Evolutionary conservation across 2,113 vertebrate species (phyloP).

Genomic region (Perca flavescens): DNA sequence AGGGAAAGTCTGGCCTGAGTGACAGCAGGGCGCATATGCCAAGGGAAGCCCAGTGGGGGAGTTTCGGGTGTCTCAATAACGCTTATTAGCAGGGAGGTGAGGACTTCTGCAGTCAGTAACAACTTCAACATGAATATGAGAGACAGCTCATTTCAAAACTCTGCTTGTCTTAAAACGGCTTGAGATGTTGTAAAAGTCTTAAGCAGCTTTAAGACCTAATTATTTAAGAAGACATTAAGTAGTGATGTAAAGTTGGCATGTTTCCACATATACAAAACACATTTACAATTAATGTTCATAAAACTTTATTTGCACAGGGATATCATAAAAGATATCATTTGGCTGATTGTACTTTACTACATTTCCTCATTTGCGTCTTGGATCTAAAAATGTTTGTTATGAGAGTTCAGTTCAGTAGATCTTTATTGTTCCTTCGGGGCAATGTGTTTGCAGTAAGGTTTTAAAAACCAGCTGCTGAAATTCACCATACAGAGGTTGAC

Average conservation of each 20-base stretch:
- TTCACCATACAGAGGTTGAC: constrained; percentile 16
- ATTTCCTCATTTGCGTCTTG: constrained; percentile 19
- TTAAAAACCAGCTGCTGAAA: constrained; percentile 36
- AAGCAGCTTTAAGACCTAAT: constrained; percentile 11
- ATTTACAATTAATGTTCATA: constrained; percentile 2
- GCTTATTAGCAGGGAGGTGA: constrained; percentile 75
- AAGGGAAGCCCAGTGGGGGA: constrained; percentile 70
- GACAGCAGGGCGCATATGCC: constrained; percentile 76
- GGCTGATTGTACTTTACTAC: constrained; percentile 4
- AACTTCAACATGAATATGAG: constrained; percentile 48
- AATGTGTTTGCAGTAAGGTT: constrained; percentile 8
- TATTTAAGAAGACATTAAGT: constrained; percentile 5
- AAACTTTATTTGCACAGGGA: constrained; percentile 23
- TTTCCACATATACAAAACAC: not conserved
- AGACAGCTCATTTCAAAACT: constrained; percentile 37
- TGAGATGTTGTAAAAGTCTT: not conserved
- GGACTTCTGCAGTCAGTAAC: constrained; percentile 49
- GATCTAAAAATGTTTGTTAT: constrained; percentile 29
- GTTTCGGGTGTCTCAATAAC: constrained; percentile 72
- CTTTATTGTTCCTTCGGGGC: constrained; percentile 33
- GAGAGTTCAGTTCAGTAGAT: constrained; percentile 23
- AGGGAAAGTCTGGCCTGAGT: constrained; percentile 75
- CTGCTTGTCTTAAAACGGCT: constrained; percentile 4
- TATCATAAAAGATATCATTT: constrained; percentile 26
- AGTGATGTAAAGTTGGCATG: constrained; percentile 11